Conservation (phyloP, 2,113 vertebrate genomes). For the Thalassarche chlororhynchos region DNA sequence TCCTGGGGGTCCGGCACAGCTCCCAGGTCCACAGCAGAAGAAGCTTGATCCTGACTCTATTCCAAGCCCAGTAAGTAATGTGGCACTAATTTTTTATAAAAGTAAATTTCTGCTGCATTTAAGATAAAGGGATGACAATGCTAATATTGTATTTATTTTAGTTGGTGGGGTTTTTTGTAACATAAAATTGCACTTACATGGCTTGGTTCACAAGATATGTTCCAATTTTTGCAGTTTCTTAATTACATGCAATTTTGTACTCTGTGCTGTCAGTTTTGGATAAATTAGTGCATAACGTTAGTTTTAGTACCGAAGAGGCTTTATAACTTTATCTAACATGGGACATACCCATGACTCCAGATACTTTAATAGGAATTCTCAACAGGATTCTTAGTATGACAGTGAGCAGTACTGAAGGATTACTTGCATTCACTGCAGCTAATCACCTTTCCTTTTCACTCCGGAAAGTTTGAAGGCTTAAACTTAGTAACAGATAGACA, state of each 20-base stretch:
- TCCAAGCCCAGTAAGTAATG: slow-evolving; percentile 87
- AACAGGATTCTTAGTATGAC: not conserved
- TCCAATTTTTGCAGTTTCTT: not conserved
- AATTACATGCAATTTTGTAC: not conserved
- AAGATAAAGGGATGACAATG: not conserved
- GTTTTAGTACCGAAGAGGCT: not conserved
- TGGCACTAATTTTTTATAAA: not conserved
- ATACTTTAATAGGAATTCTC: not conserved
- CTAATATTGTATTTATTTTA: not conserved
- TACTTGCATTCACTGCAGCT: not conserved
- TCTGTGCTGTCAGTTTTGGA: not conserved
- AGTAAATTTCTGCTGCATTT: not conserved
- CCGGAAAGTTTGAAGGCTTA: not conserved
- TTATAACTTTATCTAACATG: not conserved
- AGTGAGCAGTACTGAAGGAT: not conserved
- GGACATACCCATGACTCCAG: not conserved
- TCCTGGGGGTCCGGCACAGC: slow-evolving; percentile 76
- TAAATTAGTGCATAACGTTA: not conserved
- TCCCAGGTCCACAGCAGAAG: slow-evolving; percentile 86
- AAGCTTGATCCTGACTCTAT: slow-evolving; percentile 91
- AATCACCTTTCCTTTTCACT: not conserved
- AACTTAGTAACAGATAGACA: not conserved
- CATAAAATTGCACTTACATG: not conserved
- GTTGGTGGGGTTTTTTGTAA: not conserved
- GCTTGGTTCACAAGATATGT: not conserved